Evolutionary conservation across 2,797 vertebrate species (phyloP), one percentile per base, ranked within the genome.

Genomic region (Sebastes minor): DNA sequence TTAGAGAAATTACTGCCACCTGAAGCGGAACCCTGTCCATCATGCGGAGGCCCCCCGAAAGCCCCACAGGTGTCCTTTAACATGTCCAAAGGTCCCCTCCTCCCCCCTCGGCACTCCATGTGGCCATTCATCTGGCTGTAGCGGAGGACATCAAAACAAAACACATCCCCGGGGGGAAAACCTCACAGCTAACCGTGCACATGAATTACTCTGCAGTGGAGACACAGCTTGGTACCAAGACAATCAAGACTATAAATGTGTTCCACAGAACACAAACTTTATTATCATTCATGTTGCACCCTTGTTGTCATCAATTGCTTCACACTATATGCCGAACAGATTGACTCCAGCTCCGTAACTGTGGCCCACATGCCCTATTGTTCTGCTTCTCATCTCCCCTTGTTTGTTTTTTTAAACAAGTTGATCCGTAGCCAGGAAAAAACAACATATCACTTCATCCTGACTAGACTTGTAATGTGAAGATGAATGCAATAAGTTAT

Each of bases 1-100:
- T 87, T 87, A 86, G 57, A 93, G 87, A 91, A 95, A 95, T 93
- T 92, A 94, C 92, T 89, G 89, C 92, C 93, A 94, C 92, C 93
- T 95, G 94, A 95, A 94, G 93, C 93, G 91, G 92, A 94, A 95
- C 93, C 87, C 86, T 89, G 90, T 95, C 93, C 91, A 92, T 93
- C 93, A 93, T 56, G 83, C 28, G 23, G 91, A 91, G 90, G 93
- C 91, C 93, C 86, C 89, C 83, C 80, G 4, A 81, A 88, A 89
- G 91, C 91, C 92, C 92, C 87, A 92, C 94, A 95, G 93, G 94
- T 94, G 93, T 94, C 92, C 92, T 91, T 89, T 91, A 91, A 89
- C 92, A 93, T 91, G 92, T 90, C 90, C 87, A 89, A 81, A 80
- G 67, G 74, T 74, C 76, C 86, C 84, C 71, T 27, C 73, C 65